A percentile compares a stretch with the other conserved stretches of the same genome.
phyloP scores from a whole-genome alignment of 2,113 vertebrate genomes.

The Boleophthalmus pectinirostris region DNA sequence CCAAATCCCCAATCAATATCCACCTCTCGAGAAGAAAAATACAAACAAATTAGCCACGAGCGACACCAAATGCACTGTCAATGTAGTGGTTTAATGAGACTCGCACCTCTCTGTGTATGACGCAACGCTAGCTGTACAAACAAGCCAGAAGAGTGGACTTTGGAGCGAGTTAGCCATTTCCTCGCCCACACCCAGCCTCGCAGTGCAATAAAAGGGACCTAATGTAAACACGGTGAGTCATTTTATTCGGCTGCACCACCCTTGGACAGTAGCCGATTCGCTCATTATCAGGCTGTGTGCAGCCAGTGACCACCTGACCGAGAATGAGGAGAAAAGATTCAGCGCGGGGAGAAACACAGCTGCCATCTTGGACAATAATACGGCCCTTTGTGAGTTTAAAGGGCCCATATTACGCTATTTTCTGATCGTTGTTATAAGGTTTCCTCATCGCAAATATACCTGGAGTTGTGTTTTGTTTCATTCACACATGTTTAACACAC shows the following conservation, averaged over 20 bases:
- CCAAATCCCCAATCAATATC: background rate
- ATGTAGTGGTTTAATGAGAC: background rate
- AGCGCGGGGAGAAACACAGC: background rate
- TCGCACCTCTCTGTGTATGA: conserved; percentile 48
- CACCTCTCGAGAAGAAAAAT: background rate
- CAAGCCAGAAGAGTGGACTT: conserved; percentile 56
- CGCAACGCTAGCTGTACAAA: conserved; percentile 56
- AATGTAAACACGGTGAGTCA: conserved; percentile 57
- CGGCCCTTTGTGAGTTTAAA: too few species aligned
- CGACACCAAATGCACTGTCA: background rate
- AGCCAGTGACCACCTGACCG: background rate
- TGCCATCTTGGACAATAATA: background rate
- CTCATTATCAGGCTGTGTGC: conserved; percentile 3
- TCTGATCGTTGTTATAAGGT: too few species aligned
- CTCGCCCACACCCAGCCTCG: conserved; percentile 40
- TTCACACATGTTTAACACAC: too few species aligned
- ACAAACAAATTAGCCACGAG: background rate
- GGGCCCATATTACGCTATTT: too few species aligned
- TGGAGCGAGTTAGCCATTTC: conserved; percentile 51
- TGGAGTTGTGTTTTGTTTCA: too few species aligned
- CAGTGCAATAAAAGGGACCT: conserved; percentile 46
- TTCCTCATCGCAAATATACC: too few species aligned
- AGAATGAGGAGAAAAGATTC: background rate
- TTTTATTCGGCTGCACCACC: conserved; percentile 14
- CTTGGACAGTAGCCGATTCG: background rate